phyloP scores from a whole-genome alignment of 2,797 vertebrate species.

The Crenuchus spilurus region DNA sequence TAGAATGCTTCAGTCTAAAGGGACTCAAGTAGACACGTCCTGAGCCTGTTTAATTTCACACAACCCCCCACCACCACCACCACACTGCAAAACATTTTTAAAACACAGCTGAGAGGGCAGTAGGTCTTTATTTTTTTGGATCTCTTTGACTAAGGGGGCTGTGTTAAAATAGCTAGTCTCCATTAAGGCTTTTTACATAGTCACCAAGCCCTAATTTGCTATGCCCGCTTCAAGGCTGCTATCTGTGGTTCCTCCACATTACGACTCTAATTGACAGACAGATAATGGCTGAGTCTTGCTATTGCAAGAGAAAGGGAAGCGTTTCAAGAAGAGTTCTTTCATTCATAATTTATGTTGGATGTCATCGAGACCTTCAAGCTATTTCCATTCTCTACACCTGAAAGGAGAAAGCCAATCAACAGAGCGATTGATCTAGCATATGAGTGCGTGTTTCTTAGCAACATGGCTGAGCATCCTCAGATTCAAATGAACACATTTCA shows the following conservation, averaged over 20 bases:
- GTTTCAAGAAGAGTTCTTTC: constrained; percentile 24
- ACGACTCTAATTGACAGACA: constrained; percentile 38
- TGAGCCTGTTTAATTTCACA: constrained; percentile 49
- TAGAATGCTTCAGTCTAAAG: constrained; percentile 4
- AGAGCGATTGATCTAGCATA: background rate
- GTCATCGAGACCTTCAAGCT: constrained; percentile 12
- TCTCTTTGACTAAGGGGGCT: constrained; percentile 45
- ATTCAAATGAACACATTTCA: no score
- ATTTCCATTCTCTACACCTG: background rate
- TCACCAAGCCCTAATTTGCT: constrained; percentile 55
- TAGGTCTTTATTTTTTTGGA: constrained; percentile 56
- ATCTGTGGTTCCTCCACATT: constrained; percentile 34
- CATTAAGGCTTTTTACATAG: constrained; percentile 55
- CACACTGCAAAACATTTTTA: constrained; percentile 54
- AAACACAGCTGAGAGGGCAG: constrained; percentile 52
- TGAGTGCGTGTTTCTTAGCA: no score
- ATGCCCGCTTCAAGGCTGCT: constrained; percentile 38
- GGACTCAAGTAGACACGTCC: background rate
- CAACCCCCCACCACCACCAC: constrained; percentile 46
- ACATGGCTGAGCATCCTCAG: background rate
- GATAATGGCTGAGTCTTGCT: constrained; percentile 40
- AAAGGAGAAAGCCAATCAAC: background rate
- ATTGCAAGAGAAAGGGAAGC: constrained; percentile 4
- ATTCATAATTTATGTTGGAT: constrained; percentile 29
- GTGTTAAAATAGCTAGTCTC: constrained; percentile 59